These are phyloP conservation scores for Danio kyathit DNA, from an alignment of 2,797 vertebrate species.

Conservation along the genomic window DNA sequence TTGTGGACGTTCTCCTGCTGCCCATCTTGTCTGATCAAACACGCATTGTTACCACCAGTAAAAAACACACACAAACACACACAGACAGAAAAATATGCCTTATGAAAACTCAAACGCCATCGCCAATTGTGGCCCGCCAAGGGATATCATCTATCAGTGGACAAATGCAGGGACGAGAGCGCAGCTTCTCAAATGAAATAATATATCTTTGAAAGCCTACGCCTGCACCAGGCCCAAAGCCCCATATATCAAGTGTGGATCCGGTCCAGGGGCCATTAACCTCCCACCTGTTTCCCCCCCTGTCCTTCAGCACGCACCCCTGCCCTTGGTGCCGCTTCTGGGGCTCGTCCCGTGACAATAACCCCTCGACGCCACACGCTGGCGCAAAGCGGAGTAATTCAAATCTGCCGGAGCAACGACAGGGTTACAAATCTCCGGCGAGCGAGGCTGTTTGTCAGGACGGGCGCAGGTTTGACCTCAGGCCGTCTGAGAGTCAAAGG, in stretches of 20 bases:
- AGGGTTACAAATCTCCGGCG: constrained; percentile 97
- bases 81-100: constrained; percentile 62
- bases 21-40: constrained; percentile 80
- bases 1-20: constrained; percentile 77
- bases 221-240: constrained; percentile 90
- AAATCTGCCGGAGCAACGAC: constrained; percentile 97
- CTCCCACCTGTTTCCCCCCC: constrained; percentile 99
- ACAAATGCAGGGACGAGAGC: constrained; percentile 95
- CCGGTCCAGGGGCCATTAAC: constrained; percentile 99
- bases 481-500: constrained; percentile 25
- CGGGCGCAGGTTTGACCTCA: constrained; percentile 87
- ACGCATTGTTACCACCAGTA: constrained; percentile 83
- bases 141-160: constrained; percentile 98
- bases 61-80: constrained; percentile 81
- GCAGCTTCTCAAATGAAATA: constrained; percentile 99
- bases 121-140: constrained; percentile 83
- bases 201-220: constrained; percentile 99
- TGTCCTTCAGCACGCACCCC: constrained; percentile 92
- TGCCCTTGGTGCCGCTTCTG: constrained; percentile 92
- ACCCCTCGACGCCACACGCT: constrained; percentile 25
- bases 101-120: constrained; percentile 89
- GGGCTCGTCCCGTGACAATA: constrained; percentile 76
- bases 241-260: constrained; percentile 99
- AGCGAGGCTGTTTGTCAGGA: constrained; percentile 90
- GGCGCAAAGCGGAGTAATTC: constrained; percentile 95